Conservation (phyloP, 2,797 vertebrate genomes). For the Adelosebastes latens region DNA sequence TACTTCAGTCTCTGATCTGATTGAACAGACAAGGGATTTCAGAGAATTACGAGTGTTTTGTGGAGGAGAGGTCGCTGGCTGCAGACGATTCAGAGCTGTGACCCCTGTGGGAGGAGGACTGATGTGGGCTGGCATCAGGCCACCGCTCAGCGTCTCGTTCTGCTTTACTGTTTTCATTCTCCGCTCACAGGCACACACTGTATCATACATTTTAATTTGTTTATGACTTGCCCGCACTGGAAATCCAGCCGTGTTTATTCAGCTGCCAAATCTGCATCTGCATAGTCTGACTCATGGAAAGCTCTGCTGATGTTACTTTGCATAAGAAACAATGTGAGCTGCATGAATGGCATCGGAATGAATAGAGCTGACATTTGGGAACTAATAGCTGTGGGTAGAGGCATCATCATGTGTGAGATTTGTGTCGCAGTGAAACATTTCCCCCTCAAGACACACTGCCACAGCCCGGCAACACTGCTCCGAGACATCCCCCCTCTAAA, state of each 20-base stretch:
- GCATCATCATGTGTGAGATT: slow-evolving; percentile 17
- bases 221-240: slow-evolving; percentile 23
- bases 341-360: slow-evolving; percentile 25
- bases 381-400: slow-evolving; percentile 1
- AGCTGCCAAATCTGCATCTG: slow-evolving; percentile 28
- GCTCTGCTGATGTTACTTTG: slow-evolving; percentile 19
- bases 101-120: slow-evolving; percentile 43
- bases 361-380: slow-evolving; percentile 37
- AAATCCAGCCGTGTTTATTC: slow-evolving; percentile 24
- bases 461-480: not conserved
- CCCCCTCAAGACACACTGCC: not conserved
- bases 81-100: slow-evolving; percentile 44
- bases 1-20: slow-evolving; percentile 53
- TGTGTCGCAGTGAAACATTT: slow-evolving; percentile 22
- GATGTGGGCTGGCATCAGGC: slow-evolving; percentile 39
- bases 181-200: not conserved
- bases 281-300: slow-evolving; percentile 33
- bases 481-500: slow-evolving; percentile 2
- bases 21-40: slow-evolving; percentile 49
- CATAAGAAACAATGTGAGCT: slow-evolving; percentile 37
- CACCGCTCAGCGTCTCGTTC: not conserved
- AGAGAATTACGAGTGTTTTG: slow-evolving; percentile 50
- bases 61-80: slow-evolving; percentile 44
- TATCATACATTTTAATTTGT: slow-evolving; percentile 33
- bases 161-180: slow-evolving; percentile 17